Conservation (phyloP, 92 coral and sea anemone species). For the Epizoanthus rinbou region DNA sequence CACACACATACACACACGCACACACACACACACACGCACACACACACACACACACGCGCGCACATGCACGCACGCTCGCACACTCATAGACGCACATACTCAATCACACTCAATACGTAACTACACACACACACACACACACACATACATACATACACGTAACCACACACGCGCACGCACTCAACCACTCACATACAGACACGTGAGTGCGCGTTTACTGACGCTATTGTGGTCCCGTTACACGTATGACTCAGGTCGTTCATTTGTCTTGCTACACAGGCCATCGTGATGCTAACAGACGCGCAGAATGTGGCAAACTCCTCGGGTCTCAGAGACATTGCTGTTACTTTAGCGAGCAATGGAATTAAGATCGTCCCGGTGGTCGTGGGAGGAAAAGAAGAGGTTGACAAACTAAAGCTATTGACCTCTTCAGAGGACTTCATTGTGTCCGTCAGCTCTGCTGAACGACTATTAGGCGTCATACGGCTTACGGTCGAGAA, state of each 20-base stretch:
- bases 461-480: slow-evolving; percentile 55
- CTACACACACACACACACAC: too few relatives aligned
- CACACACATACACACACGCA: too few relatives aligned
- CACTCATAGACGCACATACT: too few relatives aligned
- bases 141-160: too few relatives aligned
- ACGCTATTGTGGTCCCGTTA: too few relatives aligned
- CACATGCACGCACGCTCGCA: too few relatives aligned
- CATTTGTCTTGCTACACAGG: slow-evolving; percentile 48
- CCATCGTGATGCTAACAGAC: slow-evolving; percentile 69
- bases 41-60: too few relatives aligned
- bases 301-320: slow-evolving; percentile 63
- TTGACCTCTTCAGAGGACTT: slow-evolving; percentile 72
- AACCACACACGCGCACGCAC: too few relatives aligned
- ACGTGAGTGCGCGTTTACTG: too few relatives aligned
- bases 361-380: slow-evolving; percentile 75
- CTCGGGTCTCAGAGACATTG: slow-evolving; percentile 58
- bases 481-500: slow-evolving; percentile 65
- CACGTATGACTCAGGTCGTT: not conserved
- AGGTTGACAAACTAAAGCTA: slow-evolving; percentile 50
- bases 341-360: slow-evolving; percentile 53
- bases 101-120: too few relatives aligned
- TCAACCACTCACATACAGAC: too few relatives aligned
- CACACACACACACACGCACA: too few relatives aligned
- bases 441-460: slow-evolving; percentile 72
- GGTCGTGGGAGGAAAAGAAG: slow-evolving; percentile 65